Evolutionary conservation across 2,888 invertebrate species (phyloP), one percentile per base, ranked within the genome.

Genomic region (Diaperis boleti): DNA sequence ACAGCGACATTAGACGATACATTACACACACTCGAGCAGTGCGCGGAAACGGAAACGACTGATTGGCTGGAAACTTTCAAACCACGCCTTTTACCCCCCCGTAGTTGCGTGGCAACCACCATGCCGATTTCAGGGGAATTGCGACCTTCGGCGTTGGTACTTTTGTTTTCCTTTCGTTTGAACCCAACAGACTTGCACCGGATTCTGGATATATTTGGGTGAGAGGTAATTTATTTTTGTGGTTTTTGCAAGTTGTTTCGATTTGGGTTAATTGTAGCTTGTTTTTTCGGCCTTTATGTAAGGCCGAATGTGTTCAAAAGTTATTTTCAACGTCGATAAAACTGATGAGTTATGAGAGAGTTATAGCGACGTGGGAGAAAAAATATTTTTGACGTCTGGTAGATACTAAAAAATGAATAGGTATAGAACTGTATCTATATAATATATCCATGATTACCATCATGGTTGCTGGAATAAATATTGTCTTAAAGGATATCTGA

Each of bases 1-100:
- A 82, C 82, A 79, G 80, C 75, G 74, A 80, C 79, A 82, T 82
- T 82, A 82, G 79, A 79, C 77, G 80, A 79, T 79, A 79, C 79
- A 81, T 81, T 81, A 79, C 80, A 78, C 78, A 74, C 71, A 73
- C 72, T 72, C 69, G 72, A 74, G 74, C 73, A 65, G 72, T 77
- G 80, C 79, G 79, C 79, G 77, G 68, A 67, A 70, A 74, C 68
- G 60, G 66, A 64, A 42, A 31, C 26, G 50, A 68, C 52, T 65
- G 68, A 81, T 81, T 81, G 81, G 81, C 42, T 59, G 65, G 71
- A 70, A 73, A 74, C 62, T 74, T 72, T 39, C 35, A 59, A 61
- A 74, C 75, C 67, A 67, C 78, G 75, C 79, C 78, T 67, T 56
- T 69, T 65, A 76, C 74, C 74, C 76, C n/a, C 49, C 68, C 64